A percentile compares a stretch with the other conserved stretches of the same genome.
Conservation (phyloP, 1,140 invertebrate species). For the Diachasmimorpha longicaudata region DNA sequence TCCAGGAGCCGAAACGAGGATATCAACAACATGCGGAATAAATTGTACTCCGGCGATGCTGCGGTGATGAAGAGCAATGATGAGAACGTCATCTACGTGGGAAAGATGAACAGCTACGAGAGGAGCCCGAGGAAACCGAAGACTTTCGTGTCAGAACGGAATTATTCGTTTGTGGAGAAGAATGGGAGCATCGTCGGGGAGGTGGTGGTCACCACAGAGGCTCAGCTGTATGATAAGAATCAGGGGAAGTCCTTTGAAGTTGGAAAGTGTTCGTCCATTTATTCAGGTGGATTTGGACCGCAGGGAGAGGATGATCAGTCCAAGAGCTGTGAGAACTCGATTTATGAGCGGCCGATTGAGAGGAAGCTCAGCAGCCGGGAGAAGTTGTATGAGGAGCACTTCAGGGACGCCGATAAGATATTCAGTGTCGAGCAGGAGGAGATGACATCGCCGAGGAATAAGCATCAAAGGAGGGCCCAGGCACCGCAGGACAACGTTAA, state of each 20-base stretch:
- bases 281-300: background rate
- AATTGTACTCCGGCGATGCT: slow-evolving; percentile 8
- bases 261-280: background rate
- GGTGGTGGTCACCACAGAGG: slow-evolving; percentile 18
- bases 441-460: slow-evolving; percentile 24
- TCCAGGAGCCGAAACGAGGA: slow-evolving; percentile 21
- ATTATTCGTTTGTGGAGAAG: slow-evolving; percentile 23
- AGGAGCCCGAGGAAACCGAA: slow-evolving; percentile 27
- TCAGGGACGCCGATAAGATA: slow-evolving; percentile 58
- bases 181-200: slow-evolving; percentile 1
- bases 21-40: slow-evolving; percentile 23
- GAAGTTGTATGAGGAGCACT: slow-evolving; percentile 43
- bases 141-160: slow-evolving; percentile 16
- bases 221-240: slow-evolving; percentile 35
- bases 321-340: slow-evolving; percentile 40
- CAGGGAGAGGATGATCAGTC: background rate
- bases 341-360: slow-evolving; percentile 35
- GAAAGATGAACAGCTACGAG: slow-evolving; percentile 40
- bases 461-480: background rate
- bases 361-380: slow-evolving; percentile 16
- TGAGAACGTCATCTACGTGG: slow-evolving; percentile 27
- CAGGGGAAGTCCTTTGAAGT: slow-evolving; percentile 35
- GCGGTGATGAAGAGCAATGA: slow-evolving; percentile 29
- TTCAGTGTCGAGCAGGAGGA: slow-evolving; percentile 49
- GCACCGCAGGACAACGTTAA: background rate